Evolutionary conservation across 2,113 vertebrate species (phyloP).

Genomic region (Hoplias malabaricus): DNA sequence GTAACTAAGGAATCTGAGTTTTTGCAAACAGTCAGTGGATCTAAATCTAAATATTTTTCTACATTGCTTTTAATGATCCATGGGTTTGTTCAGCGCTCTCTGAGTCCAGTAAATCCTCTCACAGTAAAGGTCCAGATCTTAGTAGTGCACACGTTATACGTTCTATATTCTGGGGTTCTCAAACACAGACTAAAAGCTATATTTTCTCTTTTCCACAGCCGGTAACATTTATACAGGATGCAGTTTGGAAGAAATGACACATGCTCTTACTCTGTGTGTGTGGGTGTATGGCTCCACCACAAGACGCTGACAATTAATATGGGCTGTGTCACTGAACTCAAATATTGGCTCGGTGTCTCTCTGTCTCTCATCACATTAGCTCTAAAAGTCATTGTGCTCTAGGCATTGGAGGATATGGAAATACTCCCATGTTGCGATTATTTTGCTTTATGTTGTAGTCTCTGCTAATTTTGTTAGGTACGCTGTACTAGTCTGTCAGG

Average conservation of each 20-base stretch:
- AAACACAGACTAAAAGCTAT: too few relatives aligned
- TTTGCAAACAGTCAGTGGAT: too few relatives aligned
- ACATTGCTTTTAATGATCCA: too few relatives aligned
- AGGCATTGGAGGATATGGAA: neutral
- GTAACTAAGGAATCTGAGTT: too few relatives aligned
- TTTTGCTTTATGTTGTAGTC: neutral
- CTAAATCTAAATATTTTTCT: too few relatives aligned
- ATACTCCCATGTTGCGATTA: neutral
- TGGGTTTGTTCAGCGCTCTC: neutral
- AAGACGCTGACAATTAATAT: conserved; percentile 57
- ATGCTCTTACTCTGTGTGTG: conserved; percentile 20
- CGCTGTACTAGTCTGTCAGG: too few relatives aligned
- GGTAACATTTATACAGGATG: conserved; percentile 2
- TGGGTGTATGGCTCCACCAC: conserved; percentile 31
- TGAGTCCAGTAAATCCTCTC: neutral
- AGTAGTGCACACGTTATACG: neutral
- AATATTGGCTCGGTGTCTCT: conserved; percentile 48
- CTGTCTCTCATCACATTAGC: conserved; percentile 2
- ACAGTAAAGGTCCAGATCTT: neutral
- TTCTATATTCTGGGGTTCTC: neutral
- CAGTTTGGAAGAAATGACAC: conserved; percentile 33
- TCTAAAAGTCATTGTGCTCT: conserved; percentile 27
- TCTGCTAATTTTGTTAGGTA: too few relatives aligned
- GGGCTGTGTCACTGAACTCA: conserved; percentile 58
- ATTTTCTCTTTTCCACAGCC: neutral